phyloP scores from a whole-genome alignment of 2,888 invertebrate species.

The Theristus sp. region DNA sequence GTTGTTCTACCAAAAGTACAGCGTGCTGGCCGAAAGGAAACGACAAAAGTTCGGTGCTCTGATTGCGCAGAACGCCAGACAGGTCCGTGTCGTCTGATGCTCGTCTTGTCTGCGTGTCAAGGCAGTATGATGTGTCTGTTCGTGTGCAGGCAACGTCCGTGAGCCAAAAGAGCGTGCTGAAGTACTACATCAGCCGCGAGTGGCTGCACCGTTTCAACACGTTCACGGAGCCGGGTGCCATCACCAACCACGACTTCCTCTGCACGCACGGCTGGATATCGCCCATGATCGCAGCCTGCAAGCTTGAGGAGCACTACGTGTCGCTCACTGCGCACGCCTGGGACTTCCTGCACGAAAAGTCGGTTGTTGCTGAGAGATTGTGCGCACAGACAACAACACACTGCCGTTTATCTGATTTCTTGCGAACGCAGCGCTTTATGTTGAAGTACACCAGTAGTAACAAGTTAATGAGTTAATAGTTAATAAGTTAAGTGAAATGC shows the following conservation, averaged over 20 bases:
- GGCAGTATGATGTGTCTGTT: no score
- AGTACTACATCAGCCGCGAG: slow-evolving; percentile 71
- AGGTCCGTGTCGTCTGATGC: no score
- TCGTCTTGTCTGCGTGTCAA: neutral
- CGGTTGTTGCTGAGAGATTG: no score
- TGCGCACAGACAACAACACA: no score
- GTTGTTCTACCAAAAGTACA: slow-evolving; percentile 59
- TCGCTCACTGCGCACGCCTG: slow-evolving; percentile 27
- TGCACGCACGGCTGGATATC: slow-evolving; percentile 34
- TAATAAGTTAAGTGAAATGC: no score
- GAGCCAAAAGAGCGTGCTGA: slow-evolving; percentile 34
- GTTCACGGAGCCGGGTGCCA: slow-evolving; percentile 75
- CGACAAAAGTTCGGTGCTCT: neutral
- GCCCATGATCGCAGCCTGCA: slow-evolving; percentile 23
- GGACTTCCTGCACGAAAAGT: slow-evolving; percentile 30
- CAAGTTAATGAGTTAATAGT: neutral
- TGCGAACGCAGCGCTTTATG: neutral
- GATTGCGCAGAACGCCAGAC: no score
- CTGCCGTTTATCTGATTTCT: neutral
- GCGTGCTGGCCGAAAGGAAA: neutral
- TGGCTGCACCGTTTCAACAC: slow-evolving; percentile 85
- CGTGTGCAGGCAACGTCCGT: neutral
- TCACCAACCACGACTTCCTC: slow-evolving; percentile 34
- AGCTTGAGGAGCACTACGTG: slow-evolving; percentile 25
- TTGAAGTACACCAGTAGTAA: neutral